Evolutionary conservation across 2,888 invertebrate genomes (phyloP), one percentile per base, ranked within the genome.

Genomic region (Bursaphelenchus okinawaensis): DNA sequence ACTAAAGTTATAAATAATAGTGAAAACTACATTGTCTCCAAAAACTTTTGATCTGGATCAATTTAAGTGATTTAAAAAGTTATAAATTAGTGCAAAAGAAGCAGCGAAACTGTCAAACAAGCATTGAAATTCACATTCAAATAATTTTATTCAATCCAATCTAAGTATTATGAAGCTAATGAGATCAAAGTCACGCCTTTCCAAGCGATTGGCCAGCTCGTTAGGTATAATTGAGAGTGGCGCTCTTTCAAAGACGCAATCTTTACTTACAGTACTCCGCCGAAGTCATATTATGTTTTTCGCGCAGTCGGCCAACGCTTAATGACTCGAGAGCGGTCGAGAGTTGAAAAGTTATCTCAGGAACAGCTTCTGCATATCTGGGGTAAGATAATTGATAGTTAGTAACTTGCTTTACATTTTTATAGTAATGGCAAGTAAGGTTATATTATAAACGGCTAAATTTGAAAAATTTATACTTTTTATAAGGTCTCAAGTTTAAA

Each of bases 321-420:
- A 40, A 40, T 40, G 40, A 40, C 40, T 16, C 16, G n/a, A 40
- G 40, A 40, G 40, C 6, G 40, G 16, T 12, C 40, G 40, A 1
- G 40, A 40, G n/a, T n/a, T n/a, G 63, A 63, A 6, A 61, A 31
- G 23, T 52, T 75, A 7, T 77, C 76, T 8, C 75, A 77, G 57
- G 77, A 78, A 62, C 78, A 78, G 52, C 67, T 77, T 50, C 66
- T 78, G 9, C 77, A 77, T 62, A 63, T 77, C 52, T 77, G 76
- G 77, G 77, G 77, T 76, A 12, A 40, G 40, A n/a, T n/a, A n/a
- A n/a, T n/a, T n/a, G n/a, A n/a, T n/a, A n/a, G n/a, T n/a, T n/a
- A n/a, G n/a, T n/a, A n/a, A n/a, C n/a, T n/a, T n/a, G n/a, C n/a
- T n/a, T n/a, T n/a, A n/a, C n/a, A n/a, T n/a, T n/a, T n/a, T n/a